These are phyloP conservation scores for Ceuthmochares aereus DNA, from an alignment of 2,113 vertebrate genomes.

Conservation along the genomic window DNA sequence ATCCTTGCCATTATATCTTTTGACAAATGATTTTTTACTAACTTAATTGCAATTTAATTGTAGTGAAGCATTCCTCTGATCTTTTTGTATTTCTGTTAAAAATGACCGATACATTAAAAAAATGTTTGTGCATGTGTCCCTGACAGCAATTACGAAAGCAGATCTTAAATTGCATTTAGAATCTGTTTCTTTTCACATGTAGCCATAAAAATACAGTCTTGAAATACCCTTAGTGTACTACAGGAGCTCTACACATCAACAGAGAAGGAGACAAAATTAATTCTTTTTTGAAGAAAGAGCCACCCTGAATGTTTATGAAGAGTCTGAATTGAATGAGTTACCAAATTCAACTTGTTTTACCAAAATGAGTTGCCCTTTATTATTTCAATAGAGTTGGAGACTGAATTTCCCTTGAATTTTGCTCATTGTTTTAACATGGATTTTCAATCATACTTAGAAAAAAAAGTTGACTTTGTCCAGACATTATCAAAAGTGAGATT, in stretches of 20 bases:
- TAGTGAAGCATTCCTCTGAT: not conserved
- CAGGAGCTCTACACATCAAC: not conserved
- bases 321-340: not conserved
- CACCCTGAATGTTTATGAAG: not conserved
- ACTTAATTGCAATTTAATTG: constrained; percentile 5
- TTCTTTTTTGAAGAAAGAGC: not conserved
- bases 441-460: constrained; percentile 5
- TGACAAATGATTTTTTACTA: constrained; percentile 30
- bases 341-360: not conserved
- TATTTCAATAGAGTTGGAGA: not conserved
- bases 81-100: not conserved
- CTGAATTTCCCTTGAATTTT: not conserved
- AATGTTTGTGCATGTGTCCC: not conserved
- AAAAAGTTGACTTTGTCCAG: not conserved
- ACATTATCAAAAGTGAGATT: not conserved
- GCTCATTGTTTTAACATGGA: not conserved
- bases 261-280: not conserved
- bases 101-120: not conserved
- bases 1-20: constrained; percentile 43
- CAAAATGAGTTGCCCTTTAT: not conserved
- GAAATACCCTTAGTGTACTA: not conserved
- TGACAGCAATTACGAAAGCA: not conserved
- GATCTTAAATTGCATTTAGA: not conserved
- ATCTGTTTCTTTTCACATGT: not conserved
- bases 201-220: not conserved